phyloP scores from a whole-genome alignment of 23 tunicate genomes.

The Trididemnum clinides region DNA sequence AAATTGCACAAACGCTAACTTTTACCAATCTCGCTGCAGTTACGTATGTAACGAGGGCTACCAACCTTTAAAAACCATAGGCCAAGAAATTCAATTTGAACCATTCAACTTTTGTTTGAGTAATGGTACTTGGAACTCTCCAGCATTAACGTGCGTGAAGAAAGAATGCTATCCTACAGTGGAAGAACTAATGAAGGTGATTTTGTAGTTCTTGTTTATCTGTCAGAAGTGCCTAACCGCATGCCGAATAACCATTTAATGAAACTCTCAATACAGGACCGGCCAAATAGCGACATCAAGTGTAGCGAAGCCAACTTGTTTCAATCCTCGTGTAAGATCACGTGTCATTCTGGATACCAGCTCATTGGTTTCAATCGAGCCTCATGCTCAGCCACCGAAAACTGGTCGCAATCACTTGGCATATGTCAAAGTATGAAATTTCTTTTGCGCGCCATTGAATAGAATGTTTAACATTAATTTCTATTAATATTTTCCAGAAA shows the following conservation, averaged over 20 bases:
- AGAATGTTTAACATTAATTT: background rate
- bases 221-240: too few relatives aligned
- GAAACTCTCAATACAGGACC: slow-evolving; percentile 10
- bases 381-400: slow-evolving; percentile 27
- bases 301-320: slow-evolving; percentile 58
- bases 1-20: too few relatives aligned
- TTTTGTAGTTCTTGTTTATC: too few relatives aligned
- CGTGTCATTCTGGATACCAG: slow-evolving; percentile 66
- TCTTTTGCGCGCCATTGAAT: background rate
- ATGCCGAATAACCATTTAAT: too few relatives aligned
- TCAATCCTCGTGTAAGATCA: slow-evolving; percentile 66
- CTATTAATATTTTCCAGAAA: slow-evolving; percentile 13
- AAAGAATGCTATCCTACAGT: slow-evolving; percentile 3
- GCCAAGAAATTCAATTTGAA: too few relatives aligned
- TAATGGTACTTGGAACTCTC: slow-evolving; percentile 21
- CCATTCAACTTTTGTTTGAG: slow-evolving; percentile 20
- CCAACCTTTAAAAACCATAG: too few relatives aligned
- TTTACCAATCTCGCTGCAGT: too few relatives aligned
- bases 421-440: slow-evolving; percentile 67
- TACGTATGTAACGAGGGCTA: too few relatives aligned
- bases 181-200: background rate
- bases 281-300: slow-evolving; percentile 36
- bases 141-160: slow-evolving; percentile 23
- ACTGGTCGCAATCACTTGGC: slow-evolving; percentile 55
- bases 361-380: slow-evolving; percentile 38